These are phyloP conservation scores for Potorous gilbertii DNA, from an alignment of 2,797 vertebrate species.

Conservation along the genomic window DNA sequence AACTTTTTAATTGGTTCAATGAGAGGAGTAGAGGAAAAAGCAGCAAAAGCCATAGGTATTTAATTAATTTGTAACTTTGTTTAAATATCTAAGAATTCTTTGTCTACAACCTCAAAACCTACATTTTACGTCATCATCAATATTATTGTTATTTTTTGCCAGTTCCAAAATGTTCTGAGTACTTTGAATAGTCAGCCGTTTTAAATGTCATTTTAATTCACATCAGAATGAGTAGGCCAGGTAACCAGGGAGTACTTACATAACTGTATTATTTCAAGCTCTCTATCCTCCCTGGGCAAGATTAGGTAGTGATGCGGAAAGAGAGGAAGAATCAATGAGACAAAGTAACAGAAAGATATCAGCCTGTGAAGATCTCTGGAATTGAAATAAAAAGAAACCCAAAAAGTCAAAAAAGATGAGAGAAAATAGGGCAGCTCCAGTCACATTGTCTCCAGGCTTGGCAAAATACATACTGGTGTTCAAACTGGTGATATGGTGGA, in stretches of 20 bases:
- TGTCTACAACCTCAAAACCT: background rate
- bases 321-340: background rate
- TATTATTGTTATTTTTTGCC: background rate
- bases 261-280: constrained; percentile 26
- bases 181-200: background rate
- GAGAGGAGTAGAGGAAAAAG: background rate
- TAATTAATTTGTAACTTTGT: background rate
- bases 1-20: background rate
- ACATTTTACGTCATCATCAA: background rate
- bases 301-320: background rate
- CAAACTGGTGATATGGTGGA: background rate
- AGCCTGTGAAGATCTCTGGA: background rate
- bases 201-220: constrained; percentile 33
- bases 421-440: background rate
- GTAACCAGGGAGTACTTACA: background rate
- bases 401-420: background rate
- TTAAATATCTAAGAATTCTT: background rate
- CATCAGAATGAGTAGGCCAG: constrained; percentile 13
- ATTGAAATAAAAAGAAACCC: background rate
- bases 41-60: background rate
- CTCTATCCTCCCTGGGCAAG: background rate
- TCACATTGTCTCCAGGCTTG: background rate
- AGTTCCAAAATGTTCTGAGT: background rate
- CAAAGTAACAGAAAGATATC: background rate
- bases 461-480: background rate